Base-by-base conservation (phyloP, 1,140 invertebrate species). In the Nasonia giraulti region DNA sequence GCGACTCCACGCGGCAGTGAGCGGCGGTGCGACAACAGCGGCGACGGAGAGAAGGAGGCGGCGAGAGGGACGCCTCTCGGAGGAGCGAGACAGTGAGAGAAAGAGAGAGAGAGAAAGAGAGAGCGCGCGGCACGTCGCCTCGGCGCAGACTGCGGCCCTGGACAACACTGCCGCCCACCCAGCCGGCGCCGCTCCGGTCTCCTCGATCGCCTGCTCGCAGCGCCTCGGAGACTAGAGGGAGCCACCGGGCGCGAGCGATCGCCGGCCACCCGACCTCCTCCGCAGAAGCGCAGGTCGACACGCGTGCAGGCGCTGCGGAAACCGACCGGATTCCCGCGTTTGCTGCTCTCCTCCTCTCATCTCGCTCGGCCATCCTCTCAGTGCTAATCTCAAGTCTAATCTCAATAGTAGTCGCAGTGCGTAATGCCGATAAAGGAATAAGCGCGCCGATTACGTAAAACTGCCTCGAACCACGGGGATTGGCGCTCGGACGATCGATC, bases 121-220 rank as follows among this genome's bases (percentile, higher is more conserved):
- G 31, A 66, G 44, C 33, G 55, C 12, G 33, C 11, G 47, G n/a
- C 76, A 31, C 40, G 76, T 47, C 8, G 76, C 47, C 44, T 50
- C 76, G 17, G 76, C 76, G 88, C 87, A 90, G 89, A 91, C 91
- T 47, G 74, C 17, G 68, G 90, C 89, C 87, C 89, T 90, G 89
- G 88, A 91, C 89, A 90, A 78, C 20, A 91, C 90, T 89, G 88
- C 89, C 90, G 91, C 91, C 91, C 91, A 91, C 91, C 90, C 91
- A 90, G 85, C 88, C 88, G 68, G 68, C 27, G 68, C 87, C 86
- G n/a, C 83, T 47, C 75, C 76, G 73, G 69, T 55, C 40, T 5
- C 37, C 3, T 55, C 40, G 12, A 66, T 17, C 50, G 62, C 31
- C 78, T 44, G 50, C 20, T 12, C 5, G 73, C 33, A 47, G 37